phyloP scores from a whole-genome alignment of 1,140 invertebrate genomes.

The Thaumetopoea pityocampa region DNA sequence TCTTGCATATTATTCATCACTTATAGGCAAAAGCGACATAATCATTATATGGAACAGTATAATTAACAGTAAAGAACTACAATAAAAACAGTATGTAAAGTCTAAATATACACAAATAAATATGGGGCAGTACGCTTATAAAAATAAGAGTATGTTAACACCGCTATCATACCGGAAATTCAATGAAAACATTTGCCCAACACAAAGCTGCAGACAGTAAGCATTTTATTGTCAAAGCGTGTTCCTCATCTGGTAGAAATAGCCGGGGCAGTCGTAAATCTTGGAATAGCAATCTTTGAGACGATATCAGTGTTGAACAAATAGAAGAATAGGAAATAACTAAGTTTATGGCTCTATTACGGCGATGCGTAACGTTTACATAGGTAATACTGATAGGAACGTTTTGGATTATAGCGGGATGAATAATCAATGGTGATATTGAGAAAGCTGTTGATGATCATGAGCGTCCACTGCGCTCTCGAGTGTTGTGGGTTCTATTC shows the following conservation, averaged over 20 bases:
- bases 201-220: slow-evolving; percentile 26
- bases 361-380: too few species aligned
- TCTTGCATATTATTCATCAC: too few species aligned
- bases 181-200: slow-evolving; percentile 32
- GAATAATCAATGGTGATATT: too few species aligned
- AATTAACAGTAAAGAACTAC: not conserved
- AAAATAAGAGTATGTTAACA: slow-evolving; percentile 13
- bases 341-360: too few species aligned
- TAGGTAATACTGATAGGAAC: too few species aligned
- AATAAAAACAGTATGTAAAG: slow-evolving; percentile 1
- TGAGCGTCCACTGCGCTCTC: too few species aligned
- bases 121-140: slow-evolving; percentile 4
- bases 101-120: slow-evolving; percentile 11
- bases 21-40: not conserved
- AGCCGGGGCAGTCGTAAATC: slow-evolving; percentile 38
- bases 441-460: too few species aligned
- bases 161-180: slow-evolving; percentile 38
- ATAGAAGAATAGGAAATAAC: too few species aligned
- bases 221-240: slow-evolving; percentile 42
- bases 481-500: too few species aligned
- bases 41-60: not conserved
- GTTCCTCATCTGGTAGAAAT: slow-evolving; percentile 34
- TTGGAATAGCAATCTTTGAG: slow-evolving; percentile 35
- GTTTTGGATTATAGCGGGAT: too few species aligned
- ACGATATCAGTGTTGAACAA: too few species aligned